phyloP scores from a whole-genome alignment of 2,888 invertebrate species.

The Dicroscelio sp. region DNA sequence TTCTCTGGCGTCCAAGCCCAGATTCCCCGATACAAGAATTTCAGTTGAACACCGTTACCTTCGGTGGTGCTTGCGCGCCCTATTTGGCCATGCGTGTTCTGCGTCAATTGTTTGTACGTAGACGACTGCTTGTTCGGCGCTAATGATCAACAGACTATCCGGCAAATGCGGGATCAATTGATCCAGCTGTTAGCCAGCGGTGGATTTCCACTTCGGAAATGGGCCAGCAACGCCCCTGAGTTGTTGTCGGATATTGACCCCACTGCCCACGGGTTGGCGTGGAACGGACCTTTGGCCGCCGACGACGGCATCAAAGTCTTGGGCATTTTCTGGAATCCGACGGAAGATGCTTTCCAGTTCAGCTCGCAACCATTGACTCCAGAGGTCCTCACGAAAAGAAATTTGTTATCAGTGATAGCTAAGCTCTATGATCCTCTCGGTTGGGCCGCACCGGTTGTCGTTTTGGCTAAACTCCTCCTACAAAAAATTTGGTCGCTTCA shows the following conservation, averaged over 20 bases:
- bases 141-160: background rate
- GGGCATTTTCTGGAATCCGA: background rate
- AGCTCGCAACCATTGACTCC: background rate
- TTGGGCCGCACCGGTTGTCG: background rate
- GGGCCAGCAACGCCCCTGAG: background rate
- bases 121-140: slow-evolving; percentile 8
- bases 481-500: background rate
- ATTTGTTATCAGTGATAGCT: background rate
- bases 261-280: background rate
- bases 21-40: background rate
- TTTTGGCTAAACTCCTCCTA: background rate
- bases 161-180: background rate
- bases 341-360: background rate
- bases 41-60: background rate
- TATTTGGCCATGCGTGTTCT: background rate
- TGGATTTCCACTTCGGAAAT: background rate
- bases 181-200: background rate
- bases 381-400: background rate
- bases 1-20: background rate
- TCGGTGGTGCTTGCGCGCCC: background rate
- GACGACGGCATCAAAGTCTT: background rate
- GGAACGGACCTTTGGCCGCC: background rate
- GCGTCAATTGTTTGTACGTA: background rate
- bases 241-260: background rate
- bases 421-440: background rate